Percentiles rank a stretch among this genome's conserved stretches.
These are phyloP conservation scores for Phymastichus coffea DNA, from an alignment of 1,140 invertebrate species.

Conservation along the genomic window DNA sequence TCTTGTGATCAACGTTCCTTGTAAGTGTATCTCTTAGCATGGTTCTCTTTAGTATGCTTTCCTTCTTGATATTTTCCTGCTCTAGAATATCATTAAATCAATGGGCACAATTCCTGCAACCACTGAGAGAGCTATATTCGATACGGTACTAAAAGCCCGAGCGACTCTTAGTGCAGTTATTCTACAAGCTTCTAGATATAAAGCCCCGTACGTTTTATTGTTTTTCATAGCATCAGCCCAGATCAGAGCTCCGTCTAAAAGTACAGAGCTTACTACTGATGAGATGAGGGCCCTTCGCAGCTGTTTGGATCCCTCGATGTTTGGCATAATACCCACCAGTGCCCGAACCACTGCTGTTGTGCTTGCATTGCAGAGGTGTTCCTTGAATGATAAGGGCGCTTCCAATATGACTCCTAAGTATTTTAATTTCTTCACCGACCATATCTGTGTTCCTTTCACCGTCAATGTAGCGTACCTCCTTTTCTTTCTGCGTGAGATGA, in stretches of 20 bases:
- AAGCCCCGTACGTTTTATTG: not conserved
- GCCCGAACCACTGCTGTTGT: not conserved
- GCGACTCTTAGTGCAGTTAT: constrained; percentile 15
- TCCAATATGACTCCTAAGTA: no score
- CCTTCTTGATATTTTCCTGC: not conserved
- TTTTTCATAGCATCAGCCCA: constrained; percentile 1
- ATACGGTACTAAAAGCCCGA: constrained; percentile 31
- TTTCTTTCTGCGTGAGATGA: no score
- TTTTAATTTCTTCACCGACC: not conserved
- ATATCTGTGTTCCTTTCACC: not conserved
- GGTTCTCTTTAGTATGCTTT: no score
- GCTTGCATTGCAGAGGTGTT: not conserved
- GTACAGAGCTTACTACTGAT: no score
- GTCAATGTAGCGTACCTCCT: no score
- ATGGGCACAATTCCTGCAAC: no score
- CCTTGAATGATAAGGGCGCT: no score
- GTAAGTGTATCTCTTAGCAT: not conserved
- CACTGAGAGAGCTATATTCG: constrained; percentile 30
- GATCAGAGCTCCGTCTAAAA: no score
- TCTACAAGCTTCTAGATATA: not conserved
- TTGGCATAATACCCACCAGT: constrained; percentile 12
- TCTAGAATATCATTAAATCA: constrained; percentile 25
- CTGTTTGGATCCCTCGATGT: constrained; percentile 19
- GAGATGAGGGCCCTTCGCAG: no score
- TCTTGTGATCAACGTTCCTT: not conserved